Conservation (phyloP, 2,888 invertebrate genomes). For the Sinhomidia bicolor region DNA sequence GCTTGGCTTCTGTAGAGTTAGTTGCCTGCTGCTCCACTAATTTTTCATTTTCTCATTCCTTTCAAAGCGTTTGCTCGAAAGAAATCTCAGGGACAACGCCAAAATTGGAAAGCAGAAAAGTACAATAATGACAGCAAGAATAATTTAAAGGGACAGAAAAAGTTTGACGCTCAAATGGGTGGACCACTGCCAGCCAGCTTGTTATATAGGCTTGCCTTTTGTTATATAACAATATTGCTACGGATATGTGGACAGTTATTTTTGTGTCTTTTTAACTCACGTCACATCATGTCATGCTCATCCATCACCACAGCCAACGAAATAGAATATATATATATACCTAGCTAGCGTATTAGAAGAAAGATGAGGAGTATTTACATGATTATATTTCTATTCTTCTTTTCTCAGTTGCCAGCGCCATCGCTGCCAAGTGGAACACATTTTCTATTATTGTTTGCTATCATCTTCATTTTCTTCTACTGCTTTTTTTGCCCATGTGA, state of each 20-base stretch:
- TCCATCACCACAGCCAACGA: not conserved
- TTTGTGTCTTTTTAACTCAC: not conserved
- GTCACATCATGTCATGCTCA: constrained; percentile 8
- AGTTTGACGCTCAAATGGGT: no score
- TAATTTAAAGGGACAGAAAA: not conserved
- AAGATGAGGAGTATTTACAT: not conserved
- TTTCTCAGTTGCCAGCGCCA: not conserved
- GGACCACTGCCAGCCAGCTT: constrained; percentile 18
- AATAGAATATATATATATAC: not conserved
- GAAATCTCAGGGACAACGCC: not conserved
- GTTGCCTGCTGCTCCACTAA: no score
- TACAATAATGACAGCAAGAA: no score
- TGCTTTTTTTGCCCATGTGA: constrained; percentile 5
- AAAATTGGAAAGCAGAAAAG: not conserved
- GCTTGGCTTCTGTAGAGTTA: no score
- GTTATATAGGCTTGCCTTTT: not conserved
- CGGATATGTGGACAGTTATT: not conserved
- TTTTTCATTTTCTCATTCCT: no score
- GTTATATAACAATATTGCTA: not conserved
- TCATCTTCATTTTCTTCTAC: not conserved
- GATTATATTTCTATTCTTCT: not conserved
- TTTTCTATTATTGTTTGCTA: not conserved
- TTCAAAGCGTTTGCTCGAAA: no score
- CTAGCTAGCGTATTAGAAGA: no score
- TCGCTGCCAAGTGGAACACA: constrained; percentile 10